These are phyloP conservation scores for Atrina japonica DNA, from an alignment of 2,888 invertebrate genomes.

Conservation along the genomic window DNA sequence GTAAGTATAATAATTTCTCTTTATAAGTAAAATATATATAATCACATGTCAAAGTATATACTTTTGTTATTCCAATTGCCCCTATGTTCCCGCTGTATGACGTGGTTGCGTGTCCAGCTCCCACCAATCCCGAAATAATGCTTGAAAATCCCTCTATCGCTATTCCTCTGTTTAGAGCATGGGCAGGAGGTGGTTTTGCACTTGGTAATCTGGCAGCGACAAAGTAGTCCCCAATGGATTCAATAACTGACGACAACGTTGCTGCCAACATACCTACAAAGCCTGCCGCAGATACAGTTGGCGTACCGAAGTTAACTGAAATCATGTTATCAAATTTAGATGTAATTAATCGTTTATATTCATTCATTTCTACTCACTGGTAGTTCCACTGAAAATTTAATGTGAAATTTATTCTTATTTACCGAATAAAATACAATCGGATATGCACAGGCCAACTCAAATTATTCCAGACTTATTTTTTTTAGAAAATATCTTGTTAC, in stretches of 20 bases:
- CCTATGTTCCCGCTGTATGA: conserved; percentile 95
- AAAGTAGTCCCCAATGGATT: conserved; percentile 90
- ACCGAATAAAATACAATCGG: no score
- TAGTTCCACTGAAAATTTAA: no score
- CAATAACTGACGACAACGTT: conserved; percentile 64
- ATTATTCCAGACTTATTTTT: no score
- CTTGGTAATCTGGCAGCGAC: conserved; percentile 87
- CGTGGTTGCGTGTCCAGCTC: conserved; percentile 93
- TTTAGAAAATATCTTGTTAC: no score
- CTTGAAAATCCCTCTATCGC: conserved; percentile 91
- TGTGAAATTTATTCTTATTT: no score
- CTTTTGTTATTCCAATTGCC: conserved; percentile 92
- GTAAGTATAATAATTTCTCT: no score
- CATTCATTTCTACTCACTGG: no score
- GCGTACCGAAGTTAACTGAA: conserved; percentile 81
- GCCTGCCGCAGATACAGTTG: conserved; percentile 63
- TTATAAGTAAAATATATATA: no score
- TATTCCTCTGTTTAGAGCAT: conserved; percentile 88
- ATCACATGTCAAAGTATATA: no score
- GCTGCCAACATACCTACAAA: conserved; percentile 68
- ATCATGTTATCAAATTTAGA: no score
- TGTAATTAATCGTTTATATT: no score
- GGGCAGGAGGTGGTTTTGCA: conserved; percentile 90
- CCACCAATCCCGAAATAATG: conserved; percentile 90
- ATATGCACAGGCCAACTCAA: no score